These are phyloP conservation scores for Sialia sialis DNA, from an alignment of 2,113 vertebrate genomes.

Conservation along the genomic window DNA sequence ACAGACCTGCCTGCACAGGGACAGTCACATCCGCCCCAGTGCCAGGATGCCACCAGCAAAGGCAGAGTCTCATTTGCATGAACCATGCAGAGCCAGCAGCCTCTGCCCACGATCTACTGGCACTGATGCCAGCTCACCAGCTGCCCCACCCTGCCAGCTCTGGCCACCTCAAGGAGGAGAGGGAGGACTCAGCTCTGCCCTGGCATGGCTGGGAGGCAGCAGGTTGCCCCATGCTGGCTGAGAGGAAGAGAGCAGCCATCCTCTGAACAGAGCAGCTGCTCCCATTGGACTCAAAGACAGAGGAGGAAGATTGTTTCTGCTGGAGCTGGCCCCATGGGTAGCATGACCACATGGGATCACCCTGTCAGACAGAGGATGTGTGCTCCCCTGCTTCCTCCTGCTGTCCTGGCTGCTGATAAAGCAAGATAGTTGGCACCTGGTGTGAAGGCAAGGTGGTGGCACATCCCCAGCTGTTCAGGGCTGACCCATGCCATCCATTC, in stretches of 20 bases:
- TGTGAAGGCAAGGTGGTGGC: not conserved
- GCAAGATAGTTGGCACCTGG: not conserved
- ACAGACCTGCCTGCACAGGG: not conserved
- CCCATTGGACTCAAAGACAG: fast-evolving
- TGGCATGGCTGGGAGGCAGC: not conserved
- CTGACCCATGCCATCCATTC: not conserved
- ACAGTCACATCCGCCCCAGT: not conserved
- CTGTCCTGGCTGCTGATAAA: not conserved
- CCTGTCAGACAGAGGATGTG: not conserved
- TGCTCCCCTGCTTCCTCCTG: not conserved
- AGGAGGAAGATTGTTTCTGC: fast-evolving
- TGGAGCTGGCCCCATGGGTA: not conserved
- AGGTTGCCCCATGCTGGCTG: fast-evolving
- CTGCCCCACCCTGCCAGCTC: not conserved
- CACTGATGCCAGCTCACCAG: not conserved
- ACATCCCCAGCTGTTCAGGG: not conserved
- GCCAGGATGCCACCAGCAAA: not conserved
- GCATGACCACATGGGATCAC: fast-evolving
- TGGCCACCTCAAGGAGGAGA: not conserved
- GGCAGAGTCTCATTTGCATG: fast-evolving
- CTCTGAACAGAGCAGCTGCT: not conserved
- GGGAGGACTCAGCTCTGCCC: not conserved
- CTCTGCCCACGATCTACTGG: not conserved
- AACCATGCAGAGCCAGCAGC: not conserved
- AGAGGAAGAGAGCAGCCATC: fast-evolving